These are phyloP conservation scores for Coelinius sp. DNA, from an alignment of 2,888 invertebrate species.

Conservation along the genomic window DNA sequence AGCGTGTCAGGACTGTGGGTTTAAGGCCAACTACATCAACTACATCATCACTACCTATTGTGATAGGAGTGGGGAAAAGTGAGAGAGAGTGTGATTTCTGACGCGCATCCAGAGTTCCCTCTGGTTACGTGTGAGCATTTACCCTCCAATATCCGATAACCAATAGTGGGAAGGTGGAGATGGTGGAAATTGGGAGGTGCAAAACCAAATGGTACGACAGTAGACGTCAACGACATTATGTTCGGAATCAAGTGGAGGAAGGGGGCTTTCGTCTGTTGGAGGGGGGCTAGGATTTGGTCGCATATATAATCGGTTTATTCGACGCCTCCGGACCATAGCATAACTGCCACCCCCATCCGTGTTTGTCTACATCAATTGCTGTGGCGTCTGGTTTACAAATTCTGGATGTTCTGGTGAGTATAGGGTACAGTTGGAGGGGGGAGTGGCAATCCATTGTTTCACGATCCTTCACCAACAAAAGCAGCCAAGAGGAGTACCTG, in stretches of 20 bases:
- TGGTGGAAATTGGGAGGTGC: not conserved
- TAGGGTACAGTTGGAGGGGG: not conserved
- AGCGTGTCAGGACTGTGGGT: not conserved
- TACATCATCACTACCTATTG: not conserved
- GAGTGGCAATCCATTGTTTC: constrained; percentile 7
- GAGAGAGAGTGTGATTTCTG: constrained; percentile 19
- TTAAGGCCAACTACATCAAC: not conserved
- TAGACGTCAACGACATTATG: constrained; percentile 20
- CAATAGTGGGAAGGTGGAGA: constrained; percentile 14
- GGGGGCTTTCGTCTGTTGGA: not conserved
- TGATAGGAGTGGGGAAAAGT: not conserved
- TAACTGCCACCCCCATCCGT: constrained; percentile 20
- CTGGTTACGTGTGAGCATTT: constrained; percentile 18
- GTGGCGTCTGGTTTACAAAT: constrained; percentile 26
- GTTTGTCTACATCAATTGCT: constrained; percentile 22
- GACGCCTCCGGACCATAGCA: constrained; percentile 9
- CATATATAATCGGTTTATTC: constrained; percentile 25
- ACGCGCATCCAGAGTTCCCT: not conserved
- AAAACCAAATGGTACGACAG: constrained; percentile 20
- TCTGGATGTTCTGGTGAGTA: not conserved
- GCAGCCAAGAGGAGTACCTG: not conserved
- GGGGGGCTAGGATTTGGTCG: constrained; percentile 14
- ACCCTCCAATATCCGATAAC: constrained; percentile 30
- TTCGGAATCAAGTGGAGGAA: not conserved
- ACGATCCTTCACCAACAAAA: constrained; percentile 5